Evolutionary conservation across 2,888 invertebrate genomes (phyloP).

Genomic region (Cryptus viduatorius): DNA sequence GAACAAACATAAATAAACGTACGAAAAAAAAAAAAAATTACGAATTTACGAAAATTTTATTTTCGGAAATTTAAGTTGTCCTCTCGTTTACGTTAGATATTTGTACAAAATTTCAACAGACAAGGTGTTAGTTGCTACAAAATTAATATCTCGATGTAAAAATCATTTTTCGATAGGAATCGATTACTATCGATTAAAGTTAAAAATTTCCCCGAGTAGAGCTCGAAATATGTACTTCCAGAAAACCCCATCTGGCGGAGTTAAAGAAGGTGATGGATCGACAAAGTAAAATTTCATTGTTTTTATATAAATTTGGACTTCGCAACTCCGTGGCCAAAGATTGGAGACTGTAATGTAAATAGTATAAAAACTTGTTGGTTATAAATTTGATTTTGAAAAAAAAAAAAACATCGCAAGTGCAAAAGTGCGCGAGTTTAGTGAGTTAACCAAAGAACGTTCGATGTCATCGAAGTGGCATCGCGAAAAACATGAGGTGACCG

Average conservation of each 20-base stretch:
- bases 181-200: neutral
- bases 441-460: conserved; percentile 81
- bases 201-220: neutral
- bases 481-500: conserved; percentile 27
- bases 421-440: conserved; percentile 62
- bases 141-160: neutral
- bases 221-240: neutral
- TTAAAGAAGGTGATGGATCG: conserved; percentile 22
- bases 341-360: conserved; percentile 77
- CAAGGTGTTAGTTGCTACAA: neutral
- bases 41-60: neutral
- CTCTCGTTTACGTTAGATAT: neutral
- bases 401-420: conserved; percentile 17
- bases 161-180: neutral
- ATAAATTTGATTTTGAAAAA: conserved; percentile 29
- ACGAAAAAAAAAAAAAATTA: neutral
- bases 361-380: conserved; percentile 22
- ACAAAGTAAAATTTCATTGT: neutral
- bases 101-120: neutral
- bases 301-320: conserved; percentile 44
- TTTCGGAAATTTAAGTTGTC: neutral
- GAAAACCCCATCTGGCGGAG: too few relatives aligned
- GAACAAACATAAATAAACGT: neutral
- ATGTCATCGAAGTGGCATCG: conserved; percentile 66
- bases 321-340: conserved; percentile 82